These are phyloP conservation scores for Rhombomys opimus DNA, from an alignment of 2,113 vertebrate genomes.

Conservation along the genomic window DNA sequence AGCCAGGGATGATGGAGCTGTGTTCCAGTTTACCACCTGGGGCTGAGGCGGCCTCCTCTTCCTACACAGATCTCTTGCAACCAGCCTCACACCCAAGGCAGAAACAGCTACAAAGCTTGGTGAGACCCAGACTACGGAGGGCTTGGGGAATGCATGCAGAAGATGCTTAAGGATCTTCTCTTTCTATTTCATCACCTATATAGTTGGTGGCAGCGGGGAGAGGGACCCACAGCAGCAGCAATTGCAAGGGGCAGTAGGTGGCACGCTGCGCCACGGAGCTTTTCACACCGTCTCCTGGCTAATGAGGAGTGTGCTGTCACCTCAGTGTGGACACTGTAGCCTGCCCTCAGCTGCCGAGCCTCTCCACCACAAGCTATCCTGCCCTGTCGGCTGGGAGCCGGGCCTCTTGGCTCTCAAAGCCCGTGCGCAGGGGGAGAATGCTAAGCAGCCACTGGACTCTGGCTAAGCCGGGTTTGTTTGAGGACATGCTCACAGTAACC, in stretches of 20 bases:
- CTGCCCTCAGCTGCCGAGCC: neutral
- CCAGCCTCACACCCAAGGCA: neutral
- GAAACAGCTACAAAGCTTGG: neutral
- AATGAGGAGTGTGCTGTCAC: neutral
- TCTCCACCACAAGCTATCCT: too few species aligned
- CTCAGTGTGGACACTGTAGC: neutral
- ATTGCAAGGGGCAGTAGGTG: neutral
- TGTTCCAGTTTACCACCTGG: neutral
- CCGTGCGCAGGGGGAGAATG: rapidly evolving
- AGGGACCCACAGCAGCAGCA: neutral
- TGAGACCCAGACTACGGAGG: neutral
- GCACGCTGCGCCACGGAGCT: neutral
- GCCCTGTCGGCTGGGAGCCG: too few species aligned
- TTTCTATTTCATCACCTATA: neutral
- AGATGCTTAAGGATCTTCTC: neutral
- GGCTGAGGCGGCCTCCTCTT: neutral
- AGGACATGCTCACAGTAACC: neutral
- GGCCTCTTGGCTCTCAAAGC: rapidly evolving
- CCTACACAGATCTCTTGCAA: neutral
- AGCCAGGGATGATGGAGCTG: neutral
- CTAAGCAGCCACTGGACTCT: neutral
- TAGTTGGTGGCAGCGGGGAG: neutral
- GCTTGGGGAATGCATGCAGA: neutral
- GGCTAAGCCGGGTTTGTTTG: neutral
- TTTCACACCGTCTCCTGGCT: neutral